Evolutionary conservation across 2,113 vertebrate genomes (phyloP).

Genomic region (Beaufortia kweichowensis): DNA sequence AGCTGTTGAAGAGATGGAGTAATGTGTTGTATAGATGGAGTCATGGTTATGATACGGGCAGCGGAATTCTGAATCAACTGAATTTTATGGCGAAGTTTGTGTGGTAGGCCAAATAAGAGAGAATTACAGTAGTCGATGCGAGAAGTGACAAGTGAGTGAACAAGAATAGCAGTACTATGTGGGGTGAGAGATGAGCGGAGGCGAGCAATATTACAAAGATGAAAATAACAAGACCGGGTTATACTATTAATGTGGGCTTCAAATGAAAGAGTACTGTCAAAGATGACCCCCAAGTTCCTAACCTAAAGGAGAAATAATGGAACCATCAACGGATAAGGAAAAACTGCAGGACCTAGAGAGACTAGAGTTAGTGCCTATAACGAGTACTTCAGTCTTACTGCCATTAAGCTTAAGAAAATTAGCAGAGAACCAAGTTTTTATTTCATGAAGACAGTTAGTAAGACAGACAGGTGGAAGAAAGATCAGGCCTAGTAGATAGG

Average conservation of each 20-base stretch:
- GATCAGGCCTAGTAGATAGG: no score
- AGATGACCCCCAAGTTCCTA: background rate
- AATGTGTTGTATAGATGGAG: background rate
- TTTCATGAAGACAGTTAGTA: no score
- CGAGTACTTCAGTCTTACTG: background rate
- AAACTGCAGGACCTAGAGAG: background rate
- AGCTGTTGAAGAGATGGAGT: background rate
- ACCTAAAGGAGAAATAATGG: background rate
- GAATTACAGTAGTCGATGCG: no score
- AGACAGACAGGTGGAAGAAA: no score
- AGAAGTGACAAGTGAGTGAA: no score
- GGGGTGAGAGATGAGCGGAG: background rate
- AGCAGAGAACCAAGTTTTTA: no score
- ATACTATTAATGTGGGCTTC: background rate
- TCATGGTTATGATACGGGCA: background rate
- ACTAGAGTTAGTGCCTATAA: background rate
- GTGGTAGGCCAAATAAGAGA: no score
- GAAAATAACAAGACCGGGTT: background rate
- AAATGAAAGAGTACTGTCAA: background rate
- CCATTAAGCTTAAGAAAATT: no score
- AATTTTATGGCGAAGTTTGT: background rate
- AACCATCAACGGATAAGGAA: background rate
- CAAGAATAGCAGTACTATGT: no score
- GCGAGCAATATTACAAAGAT: background rate
- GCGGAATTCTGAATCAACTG: no score